Percentiles rank a stretch among this genome's conserved stretches.
Conservation (phyloP, 35 echinoderm and acorn worm species). For the Strongylocentrotus purpuratus region DNA sequence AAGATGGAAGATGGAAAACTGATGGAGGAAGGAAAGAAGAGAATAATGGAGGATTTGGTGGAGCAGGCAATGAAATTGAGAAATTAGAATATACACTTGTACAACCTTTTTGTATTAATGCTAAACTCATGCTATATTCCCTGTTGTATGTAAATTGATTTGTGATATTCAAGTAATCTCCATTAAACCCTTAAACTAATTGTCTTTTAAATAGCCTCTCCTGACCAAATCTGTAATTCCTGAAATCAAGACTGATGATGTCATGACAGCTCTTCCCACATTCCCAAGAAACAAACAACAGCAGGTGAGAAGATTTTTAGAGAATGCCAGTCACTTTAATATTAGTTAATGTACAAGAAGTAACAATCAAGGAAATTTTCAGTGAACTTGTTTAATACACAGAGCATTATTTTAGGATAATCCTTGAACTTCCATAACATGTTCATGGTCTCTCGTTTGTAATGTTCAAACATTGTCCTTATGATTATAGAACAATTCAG, state of each 20-base stretch:
- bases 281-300: constrained; percentile 91
- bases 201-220: constrained; percentile 57
- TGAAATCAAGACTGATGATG: constrained; percentile 69
- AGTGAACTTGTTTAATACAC: no score
- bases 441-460: no score
- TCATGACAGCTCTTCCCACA: constrained; percentile 67
- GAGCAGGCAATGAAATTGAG: not conserved
- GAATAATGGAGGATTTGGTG: not conserved
- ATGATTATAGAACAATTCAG: no score
- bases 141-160: not conserved
- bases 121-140: not conserved
- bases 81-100: not conserved
- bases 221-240: constrained; percentile 64
- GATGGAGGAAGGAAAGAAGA: not conserved
- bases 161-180: not conserved
- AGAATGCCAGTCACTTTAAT: not conserved
- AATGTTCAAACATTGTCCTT: no score
- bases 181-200: not conserved
- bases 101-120: not conserved
- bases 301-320: constrained; percentile 57
- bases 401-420: no score
- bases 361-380: no score
- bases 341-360: no score
- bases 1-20: not conserved
- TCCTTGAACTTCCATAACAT: no score